Evolutionary conservation across 2,113 vertebrate genomes (phyloP).

Genomic region (Pluvianellus socialis): DNA sequence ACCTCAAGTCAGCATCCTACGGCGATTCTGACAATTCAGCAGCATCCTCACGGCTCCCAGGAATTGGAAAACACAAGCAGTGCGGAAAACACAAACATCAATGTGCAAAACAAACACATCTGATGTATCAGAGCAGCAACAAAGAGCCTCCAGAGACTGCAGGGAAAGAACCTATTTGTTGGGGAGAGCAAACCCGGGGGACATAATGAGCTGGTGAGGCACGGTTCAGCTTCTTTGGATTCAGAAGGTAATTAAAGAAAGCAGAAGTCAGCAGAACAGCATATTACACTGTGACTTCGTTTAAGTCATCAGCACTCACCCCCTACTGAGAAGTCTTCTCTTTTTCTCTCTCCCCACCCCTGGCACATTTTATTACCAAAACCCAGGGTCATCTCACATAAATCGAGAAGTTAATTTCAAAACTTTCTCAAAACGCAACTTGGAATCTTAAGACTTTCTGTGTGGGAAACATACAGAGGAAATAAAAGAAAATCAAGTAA

Average conservation of each 20-base stretch:
- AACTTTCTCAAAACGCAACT: conserved; percentile 5
- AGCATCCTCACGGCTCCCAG: conserved; percentile 33
- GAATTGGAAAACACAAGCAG: conserved; percentile 42
- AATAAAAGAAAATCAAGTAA: conserved; percentile 15
- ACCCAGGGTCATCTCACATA: background rate
- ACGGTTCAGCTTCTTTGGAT: background rate
- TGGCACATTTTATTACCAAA: background rate
- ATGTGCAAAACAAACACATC: conserved; percentile 24
- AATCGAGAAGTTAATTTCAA: conserved; percentile 30
- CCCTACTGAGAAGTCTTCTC: background rate
- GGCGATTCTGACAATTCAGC: conserved; percentile 42
- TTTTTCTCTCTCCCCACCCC: background rate
- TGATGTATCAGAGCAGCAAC: conserved; percentile 30
- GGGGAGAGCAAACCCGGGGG: background rate
- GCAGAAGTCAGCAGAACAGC: conserved; percentile 48
- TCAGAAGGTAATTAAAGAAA: conserved; percentile 44
- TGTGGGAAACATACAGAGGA: background rate
- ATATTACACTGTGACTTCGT: background rate
- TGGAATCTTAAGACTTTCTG: background rate
- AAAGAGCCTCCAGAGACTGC: conserved; percentile 16
- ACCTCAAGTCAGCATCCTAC: conserved; percentile 45
- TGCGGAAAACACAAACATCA: conserved; percentile 40
- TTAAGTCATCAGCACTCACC: background rate
- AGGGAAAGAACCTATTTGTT: conserved; percentile 8
- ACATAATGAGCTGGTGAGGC: background rate